Conservation (phyloP, 2,888 invertebrate species). For the Leptarthrus brevirostris region DNA sequence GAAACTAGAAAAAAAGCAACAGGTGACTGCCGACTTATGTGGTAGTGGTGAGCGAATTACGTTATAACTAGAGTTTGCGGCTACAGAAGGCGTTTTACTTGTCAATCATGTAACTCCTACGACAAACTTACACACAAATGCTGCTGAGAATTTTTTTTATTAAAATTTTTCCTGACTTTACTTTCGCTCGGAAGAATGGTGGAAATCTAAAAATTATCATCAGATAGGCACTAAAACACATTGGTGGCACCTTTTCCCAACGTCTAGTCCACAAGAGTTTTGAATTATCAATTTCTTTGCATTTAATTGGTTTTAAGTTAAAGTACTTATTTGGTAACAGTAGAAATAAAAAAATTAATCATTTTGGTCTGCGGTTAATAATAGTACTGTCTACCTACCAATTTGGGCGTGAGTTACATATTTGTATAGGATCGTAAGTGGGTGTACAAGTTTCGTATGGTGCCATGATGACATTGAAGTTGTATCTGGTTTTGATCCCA, state of each 20-base stretch:
- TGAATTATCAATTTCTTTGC: not conserved
- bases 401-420: not conserved
- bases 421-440: not conserved
- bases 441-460: not conserved
- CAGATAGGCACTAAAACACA: not conserved
- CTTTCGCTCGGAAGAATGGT: not conserved
- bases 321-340: not conserved
- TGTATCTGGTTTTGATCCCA: not conserved
- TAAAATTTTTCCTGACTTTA: not conserved
- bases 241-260: not conserved
- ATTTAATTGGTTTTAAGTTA: not conserved
- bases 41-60: not conserved
- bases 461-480: not conserved
- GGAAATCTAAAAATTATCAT: not conserved
- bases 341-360: not conserved
- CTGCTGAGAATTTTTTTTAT: too few relatives aligned
- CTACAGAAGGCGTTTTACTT: conserved; percentile 15
- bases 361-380: not conserved
- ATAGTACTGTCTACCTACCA: not conserved
- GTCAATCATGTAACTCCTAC: conserved; percentile 13
- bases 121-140: not conserved
- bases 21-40: conserved; percentile 1
- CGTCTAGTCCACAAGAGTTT: not conserved
- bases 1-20: not conserved
- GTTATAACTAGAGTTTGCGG: not conserved